phyloP scores from a whole-genome alignment of 1,140 invertebrate genomes.

The Rhagoletis zephyria region DNA sequence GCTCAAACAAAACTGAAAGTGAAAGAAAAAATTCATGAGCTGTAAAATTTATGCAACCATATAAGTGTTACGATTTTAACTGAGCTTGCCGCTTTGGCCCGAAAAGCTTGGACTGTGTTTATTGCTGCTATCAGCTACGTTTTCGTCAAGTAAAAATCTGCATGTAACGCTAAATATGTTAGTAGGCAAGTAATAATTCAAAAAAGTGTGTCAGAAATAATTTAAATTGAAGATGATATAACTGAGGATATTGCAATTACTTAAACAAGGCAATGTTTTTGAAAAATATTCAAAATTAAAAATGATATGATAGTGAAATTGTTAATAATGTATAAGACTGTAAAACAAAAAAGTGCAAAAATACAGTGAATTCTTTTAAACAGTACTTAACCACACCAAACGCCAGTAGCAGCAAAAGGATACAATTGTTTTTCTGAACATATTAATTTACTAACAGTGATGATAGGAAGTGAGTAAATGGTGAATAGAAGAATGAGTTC shows the following conservation, averaged over 20 bases:
- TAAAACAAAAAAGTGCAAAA: too few relatives aligned
- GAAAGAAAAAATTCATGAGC: conserved; percentile 35
- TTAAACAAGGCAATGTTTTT: too few relatives aligned
- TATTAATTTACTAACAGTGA: not conserved
- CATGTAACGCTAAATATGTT: not conserved
- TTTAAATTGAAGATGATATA: too few relatives aligned
- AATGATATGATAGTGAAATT: too few relatives aligned
- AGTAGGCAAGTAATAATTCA: not conserved
- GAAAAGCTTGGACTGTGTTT: not conserved
- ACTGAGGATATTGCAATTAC: too few relatives aligned
- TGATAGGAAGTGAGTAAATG: not conserved
- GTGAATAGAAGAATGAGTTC: too few relatives aligned
- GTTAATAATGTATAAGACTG: too few relatives aligned
- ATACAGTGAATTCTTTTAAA: too few relatives aligned
- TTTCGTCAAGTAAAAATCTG: not conserved
- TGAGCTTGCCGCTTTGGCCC: not conserved
- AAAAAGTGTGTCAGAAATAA: not conserved
- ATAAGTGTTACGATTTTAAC: not conserved
- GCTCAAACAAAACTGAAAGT: not conserved
- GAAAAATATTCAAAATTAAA: too few relatives aligned
- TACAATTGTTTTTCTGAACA: too few relatives aligned
- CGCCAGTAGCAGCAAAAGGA: too few relatives aligned
- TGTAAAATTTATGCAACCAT: conserved; percentile 43
- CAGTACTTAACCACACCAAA: too few relatives aligned
- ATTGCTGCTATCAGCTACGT: not conserved